Evolutionary conservation across 2,888 invertebrate species (phyloP), one percentile per base, ranked within the genome.

Genomic region (Cinara cedri): DNA sequence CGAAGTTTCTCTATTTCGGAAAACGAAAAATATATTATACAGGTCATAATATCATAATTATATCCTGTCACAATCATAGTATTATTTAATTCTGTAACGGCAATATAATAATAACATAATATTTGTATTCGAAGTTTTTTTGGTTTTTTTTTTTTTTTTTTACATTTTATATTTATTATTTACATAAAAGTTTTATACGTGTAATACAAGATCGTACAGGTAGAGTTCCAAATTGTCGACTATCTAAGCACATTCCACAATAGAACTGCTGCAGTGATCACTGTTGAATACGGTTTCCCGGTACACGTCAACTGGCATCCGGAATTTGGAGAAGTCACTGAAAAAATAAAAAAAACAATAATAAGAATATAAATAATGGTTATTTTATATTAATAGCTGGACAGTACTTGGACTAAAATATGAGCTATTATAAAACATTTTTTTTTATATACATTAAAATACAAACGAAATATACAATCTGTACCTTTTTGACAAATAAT

Each of bases 241-340:
- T 74, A 74, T 74, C 74, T 74, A n/a, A 74, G 54, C 13, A 65
- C 42, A 44, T 74, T 74, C 63, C 51, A 65, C 3, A 74, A 14
- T 13, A 65, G 42, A 13, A 65, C 63, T 24, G 63, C 54, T 54
- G 54, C 24, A 42, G 63, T n/a, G 63, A 74, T 21, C 11, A 65
- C 54, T 1, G 74, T 16, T n/a, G 24, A 54, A 65, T 24, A 24
- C 21, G 34, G 34, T 34, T 54, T 54, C n/a, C 16, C 21, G n/a
- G 21, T n/a, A 65, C 63, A 44, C 44, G 54, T 54, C 44, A 74
- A 44, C 13, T 24, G 63, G 42, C 51, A 65, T 65, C 74, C 74
- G 21, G 24, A 42, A 74, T 63, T 74, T 6, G 51, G 63, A 4
- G 74, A 74, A 24, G 74, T 74, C 24, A 74, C 74, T 74, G 74